Conservation (phyloP, 2,797 vertebrate genomes). For the Enteromius paludinosus region DNA sequence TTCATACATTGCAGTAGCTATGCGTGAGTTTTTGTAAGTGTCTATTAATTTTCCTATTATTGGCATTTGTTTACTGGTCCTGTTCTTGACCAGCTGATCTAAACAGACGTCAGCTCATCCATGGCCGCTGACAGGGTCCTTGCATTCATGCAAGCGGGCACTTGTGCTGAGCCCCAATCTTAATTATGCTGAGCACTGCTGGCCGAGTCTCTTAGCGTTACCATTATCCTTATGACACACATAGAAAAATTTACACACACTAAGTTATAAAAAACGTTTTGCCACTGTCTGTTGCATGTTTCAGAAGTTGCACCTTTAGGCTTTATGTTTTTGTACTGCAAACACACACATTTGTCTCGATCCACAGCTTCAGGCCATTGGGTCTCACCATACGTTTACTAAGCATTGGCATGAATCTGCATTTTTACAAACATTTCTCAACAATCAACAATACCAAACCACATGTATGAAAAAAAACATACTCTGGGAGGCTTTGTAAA, state of each 20-base stretch:
- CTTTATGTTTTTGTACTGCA: background rate
- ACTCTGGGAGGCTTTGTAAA: background rate
- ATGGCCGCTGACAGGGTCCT: conserved; percentile 8
- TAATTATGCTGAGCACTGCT: conserved; percentile 64
- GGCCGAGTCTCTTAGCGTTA: conserved; percentile 61
- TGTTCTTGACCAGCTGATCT: conserved; percentile 7
- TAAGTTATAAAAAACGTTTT: background rate
- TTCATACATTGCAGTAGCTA: conserved; percentile 45
- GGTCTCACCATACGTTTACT: background rate
- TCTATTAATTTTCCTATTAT: conserved; percentile 6
- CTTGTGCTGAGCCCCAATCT: conserved; percentile 67
- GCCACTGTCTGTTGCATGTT: conserved; percentile 7
- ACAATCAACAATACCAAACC: background rate
- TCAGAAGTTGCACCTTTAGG: background rate
- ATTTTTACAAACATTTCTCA: background rate
- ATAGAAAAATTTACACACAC: background rate
- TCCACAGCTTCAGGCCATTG: background rate
- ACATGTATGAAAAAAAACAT: background rate
- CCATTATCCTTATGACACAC: conserved; percentile 38
- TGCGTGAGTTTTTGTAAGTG: conserved; percentile 48
- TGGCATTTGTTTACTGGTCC: background rate
- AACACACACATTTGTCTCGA: background rate
- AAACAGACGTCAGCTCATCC: conserved; percentile 15
- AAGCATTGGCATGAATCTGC: background rate
- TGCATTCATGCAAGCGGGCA: conserved; percentile 53